These are phyloP conservation scores for Drosophila recens DNA, from an alignment of 2,888 invertebrate genomes.

Conservation along the genomic window DNA sequence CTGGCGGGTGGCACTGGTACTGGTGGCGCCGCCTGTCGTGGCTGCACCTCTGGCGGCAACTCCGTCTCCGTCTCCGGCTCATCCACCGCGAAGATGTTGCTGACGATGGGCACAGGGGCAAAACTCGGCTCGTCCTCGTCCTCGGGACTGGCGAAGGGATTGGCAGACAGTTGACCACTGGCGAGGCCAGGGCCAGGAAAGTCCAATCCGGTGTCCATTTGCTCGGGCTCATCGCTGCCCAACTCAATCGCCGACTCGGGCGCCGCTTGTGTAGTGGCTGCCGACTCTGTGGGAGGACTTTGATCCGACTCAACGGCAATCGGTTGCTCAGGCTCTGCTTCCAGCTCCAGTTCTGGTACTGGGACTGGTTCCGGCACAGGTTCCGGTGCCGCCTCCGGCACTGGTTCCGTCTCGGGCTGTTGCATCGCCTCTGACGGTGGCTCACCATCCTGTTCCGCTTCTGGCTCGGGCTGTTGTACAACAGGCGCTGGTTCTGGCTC, in stretches of 20 bases:
- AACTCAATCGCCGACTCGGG: slow-evolving; percentile 67
- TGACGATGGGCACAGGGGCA: slow-evolving; percentile 63
- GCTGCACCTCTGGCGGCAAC: slow-evolving; percentile 56
- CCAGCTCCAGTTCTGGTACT: slow-evolving; percentile 32
- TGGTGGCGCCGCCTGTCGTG: slow-evolving; percentile 43
- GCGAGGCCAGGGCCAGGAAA: slow-evolving; percentile 71
- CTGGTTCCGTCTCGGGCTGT: slow-evolving; percentile 46
- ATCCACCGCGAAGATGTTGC: slow-evolving; percentile 77
- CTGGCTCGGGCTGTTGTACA: slow-evolving; percentile 16
- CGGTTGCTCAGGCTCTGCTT: slow-evolving; percentile 26
- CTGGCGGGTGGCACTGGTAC: slow-evolving; percentile 50
- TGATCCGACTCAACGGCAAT: slow-evolving; percentile 73
- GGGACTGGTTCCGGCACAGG: too few species aligned
- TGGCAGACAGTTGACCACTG: slow-evolving; percentile 84
- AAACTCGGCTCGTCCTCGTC: slow-evolving; percentile 77
- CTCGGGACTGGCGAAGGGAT: slow-evolving; percentile 86
- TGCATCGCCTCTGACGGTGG: slow-evolving; percentile 4
- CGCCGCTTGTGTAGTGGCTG: slow-evolving; percentile 69
- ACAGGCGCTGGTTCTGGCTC: slow-evolving; percentile 69
- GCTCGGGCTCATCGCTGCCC: slow-evolving; percentile 75
- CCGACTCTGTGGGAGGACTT: slow-evolving; percentile 80
- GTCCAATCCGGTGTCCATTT: slow-evolving; percentile 84
- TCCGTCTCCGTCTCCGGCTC: slow-evolving; percentile 34
- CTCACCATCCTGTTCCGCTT: neutral
- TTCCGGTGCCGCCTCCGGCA: slow-evolving; percentile 24